Percentiles rank a stretch among this genome's conserved stretches.
Evolutionary conservation across 2,888 invertebrate genomes (phyloP).

Genomic region (Lepas anatifera): DNA sequence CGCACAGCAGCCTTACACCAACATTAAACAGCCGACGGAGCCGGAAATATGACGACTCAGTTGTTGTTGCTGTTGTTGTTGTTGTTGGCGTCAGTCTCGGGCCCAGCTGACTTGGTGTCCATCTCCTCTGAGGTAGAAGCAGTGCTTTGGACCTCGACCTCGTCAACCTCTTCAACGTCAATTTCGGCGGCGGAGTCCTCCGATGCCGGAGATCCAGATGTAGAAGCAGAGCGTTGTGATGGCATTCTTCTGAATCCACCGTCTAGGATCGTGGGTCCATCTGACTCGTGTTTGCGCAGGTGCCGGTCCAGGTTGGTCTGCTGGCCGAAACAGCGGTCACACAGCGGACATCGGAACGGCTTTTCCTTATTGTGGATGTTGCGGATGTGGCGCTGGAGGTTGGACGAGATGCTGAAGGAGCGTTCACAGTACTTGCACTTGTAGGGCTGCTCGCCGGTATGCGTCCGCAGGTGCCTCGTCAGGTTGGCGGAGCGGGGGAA

Average conservation of each 20-base stretch:
- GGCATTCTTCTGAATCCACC: conserved; percentile 8
- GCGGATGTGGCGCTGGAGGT: conserved; percentile 92
- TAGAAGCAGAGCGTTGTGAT: conserved; percentile 1
- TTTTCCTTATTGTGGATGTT: conserved; percentile 99
- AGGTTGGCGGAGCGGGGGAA: conserved; percentile 97
- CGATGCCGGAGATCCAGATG: conserved; percentile 12
- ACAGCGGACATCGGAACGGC: conserved; percentile 86
- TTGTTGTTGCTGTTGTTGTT: too few species aligned
- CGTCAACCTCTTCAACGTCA: conserved; percentile 17
- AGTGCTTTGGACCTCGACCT: conserved; percentile 8
- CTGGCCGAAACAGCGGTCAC: conserved; percentile 95
- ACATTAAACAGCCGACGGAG: too few species aligned
- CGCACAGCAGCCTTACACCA: too few species aligned
- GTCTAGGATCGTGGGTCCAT: conserved; percentile 17
- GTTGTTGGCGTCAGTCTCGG: conserved; percentile 14
- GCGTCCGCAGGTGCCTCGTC: conserved; percentile 89
- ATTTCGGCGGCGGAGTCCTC: conserved; percentile 13
- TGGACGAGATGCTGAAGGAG: conserved; percentile 97
- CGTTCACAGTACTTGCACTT: conserved; percentile 97
- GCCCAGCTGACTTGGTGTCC: conserved; percentile 15
- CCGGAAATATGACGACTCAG: too few species aligned
- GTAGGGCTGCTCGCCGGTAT: conserved; percentile 98
- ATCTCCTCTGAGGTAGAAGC: conserved; percentile 14
- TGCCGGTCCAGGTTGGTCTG: conserved; percentile 98
- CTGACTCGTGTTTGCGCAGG: conserved; percentile 87